Conservation (phyloP, 2,113 vertebrate genomes). For the Leptobrachium leishanense region DNA sequence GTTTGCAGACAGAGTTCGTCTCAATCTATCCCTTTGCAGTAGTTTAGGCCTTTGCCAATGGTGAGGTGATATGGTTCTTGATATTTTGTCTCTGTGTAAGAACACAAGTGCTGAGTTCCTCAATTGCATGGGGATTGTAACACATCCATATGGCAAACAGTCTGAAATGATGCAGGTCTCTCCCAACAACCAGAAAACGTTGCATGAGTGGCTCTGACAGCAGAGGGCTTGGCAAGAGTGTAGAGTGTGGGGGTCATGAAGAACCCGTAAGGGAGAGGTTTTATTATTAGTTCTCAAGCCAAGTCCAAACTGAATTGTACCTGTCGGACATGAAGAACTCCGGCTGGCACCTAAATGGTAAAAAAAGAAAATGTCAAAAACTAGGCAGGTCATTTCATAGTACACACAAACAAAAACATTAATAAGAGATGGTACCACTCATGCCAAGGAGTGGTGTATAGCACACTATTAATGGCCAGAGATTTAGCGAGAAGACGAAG, state of each 20-base stretch:
- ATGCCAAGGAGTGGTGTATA: too few relatives aligned
- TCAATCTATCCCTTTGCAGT: constrained; percentile 60
- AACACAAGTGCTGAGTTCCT: constrained; percentile 64
- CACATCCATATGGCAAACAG: constrained; percentile 62
- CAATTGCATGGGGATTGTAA: constrained; percentile 53
- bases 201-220: constrained; percentile 67
- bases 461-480: too few relatives aligned
- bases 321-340: constrained; percentile 59
- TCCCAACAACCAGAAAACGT: constrained; percentile 72
- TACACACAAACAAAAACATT: too few relatives aligned
- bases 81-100: constrained; percentile 60
- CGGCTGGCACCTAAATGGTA: constrained; percentile 65
- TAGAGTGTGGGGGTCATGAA: constrained; percentile 63
- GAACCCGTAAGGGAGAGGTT: constrained; percentile 56
- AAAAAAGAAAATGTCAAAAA: constrained; percentile 20
- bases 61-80: constrained; percentile 34
- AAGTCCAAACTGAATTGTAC: constrained; percentile 57
- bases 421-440: too few relatives aligned
- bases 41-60: constrained; percentile 49
- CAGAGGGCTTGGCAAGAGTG: constrained; percentile 67
- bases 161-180: constrained; percentile 69
- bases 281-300: constrained; percentile 59
- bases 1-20: background rate
- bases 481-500: too few relatives aligned
- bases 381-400: too few relatives aligned